phyloP scores from a whole-genome alignment of 2,797 vertebrate species.

The Ispidina picta region DNA sequence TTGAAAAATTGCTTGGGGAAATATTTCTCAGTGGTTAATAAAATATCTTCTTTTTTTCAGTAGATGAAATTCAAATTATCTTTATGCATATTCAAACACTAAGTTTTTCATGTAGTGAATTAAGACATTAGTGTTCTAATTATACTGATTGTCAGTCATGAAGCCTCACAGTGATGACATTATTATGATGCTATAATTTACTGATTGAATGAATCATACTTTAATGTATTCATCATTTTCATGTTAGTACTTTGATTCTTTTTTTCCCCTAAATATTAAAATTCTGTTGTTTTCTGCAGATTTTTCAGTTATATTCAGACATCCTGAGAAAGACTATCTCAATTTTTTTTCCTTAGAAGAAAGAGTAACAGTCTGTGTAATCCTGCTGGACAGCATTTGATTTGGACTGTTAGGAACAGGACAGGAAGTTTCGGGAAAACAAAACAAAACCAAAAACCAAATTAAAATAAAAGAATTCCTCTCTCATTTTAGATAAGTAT shows the following conservation, averaged over 20 bases:
- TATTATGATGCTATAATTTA: neutral
- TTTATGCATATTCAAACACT: neutral
- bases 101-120: neutral
- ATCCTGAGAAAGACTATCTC: neutral
- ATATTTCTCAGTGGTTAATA: neutral
- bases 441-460: neutral
- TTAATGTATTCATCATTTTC: neutral
- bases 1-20: neutral
- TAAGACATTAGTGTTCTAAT: constrained; percentile 4
- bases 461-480: neutral
- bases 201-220: neutral
- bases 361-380: neutral
- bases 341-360: neutral
- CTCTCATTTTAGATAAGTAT: constrained; percentile 33
- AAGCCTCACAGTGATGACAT: neutral
- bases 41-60: neutral
- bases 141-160: neutral
- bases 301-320: neutral
- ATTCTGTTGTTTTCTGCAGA: neutral
- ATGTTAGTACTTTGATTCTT: neutral
- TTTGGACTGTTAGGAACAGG: neutral
- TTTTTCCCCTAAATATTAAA: neutral
- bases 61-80: neutral
- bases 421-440: constrained; percentile 5
- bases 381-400: neutral